A percentile compares a stretch with the other conserved stretches of the same genome.
Evolutionary conservation across 2,888 invertebrate species (phyloP).

Genomic region (Tholera decimalis): DNA sequence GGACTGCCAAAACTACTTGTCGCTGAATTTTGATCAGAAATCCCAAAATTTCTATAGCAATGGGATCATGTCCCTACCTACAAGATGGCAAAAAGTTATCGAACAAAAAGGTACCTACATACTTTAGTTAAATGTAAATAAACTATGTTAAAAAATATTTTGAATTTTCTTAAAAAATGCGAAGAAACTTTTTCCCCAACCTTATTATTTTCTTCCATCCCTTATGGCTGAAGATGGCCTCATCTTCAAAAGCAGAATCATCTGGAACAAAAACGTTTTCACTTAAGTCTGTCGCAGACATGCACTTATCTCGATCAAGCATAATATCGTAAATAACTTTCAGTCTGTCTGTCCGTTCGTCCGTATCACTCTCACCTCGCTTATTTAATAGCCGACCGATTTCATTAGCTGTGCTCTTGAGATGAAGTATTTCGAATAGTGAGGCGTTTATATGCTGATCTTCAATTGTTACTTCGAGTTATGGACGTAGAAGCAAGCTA

Average conservation of each 20-base stretch:
- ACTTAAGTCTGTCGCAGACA: slow-evolving; percentile 37
- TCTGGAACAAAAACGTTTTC: slow-evolving; percentile 26
- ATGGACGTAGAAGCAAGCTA: neutral
- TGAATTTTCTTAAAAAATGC: too few species aligned
- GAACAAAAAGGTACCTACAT: too few species aligned
- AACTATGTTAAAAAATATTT: too few species aligned
- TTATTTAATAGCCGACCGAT: slow-evolving; percentile 47
- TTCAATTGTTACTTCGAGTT: neutral
- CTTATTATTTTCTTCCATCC: neutral
- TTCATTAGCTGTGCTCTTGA: slow-evolving; percentile 53
- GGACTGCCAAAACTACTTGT: too few species aligned
- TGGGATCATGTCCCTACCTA: too few species aligned
- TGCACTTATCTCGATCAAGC: slow-evolving; percentile 42
- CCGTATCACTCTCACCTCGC: slow-evolving; percentile 66
- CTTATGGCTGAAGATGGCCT: neutral
- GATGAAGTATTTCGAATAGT: slow-evolving; percentile 41
- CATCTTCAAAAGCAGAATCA: slow-evolving; percentile 6
- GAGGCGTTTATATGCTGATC: slow-evolving; percentile 3
- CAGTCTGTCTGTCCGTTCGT: slow-evolving; percentile 64
- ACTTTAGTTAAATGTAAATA: too few species aligned
- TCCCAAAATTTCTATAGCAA: too few species aligned
- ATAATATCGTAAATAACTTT: slow-evolving; percentile 73
- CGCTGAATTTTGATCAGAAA: too few species aligned
- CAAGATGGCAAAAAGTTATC: too few species aligned
- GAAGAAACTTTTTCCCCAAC: too few species aligned